phyloP scores from a whole-genome alignment of 2,113 vertebrate genomes.

The Agapornis roseicollis region DNA sequence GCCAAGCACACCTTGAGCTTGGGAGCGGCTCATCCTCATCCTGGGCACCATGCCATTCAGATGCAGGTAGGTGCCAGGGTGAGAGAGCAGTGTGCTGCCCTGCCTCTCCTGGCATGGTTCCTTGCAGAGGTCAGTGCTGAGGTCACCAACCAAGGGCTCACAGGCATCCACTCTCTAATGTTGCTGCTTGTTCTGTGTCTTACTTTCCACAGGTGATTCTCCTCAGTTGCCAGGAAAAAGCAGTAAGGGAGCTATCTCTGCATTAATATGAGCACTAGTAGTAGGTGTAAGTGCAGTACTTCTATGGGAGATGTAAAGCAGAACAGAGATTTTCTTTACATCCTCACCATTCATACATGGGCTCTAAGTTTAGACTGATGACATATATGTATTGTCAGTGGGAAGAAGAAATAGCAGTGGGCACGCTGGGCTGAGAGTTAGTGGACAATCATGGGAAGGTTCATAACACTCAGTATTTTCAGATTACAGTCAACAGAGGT shows the following conservation, averaged over 20 bases:
- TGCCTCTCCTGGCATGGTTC: not conserved
- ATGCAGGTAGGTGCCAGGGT: not conserved
- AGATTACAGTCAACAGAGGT: not conserved
- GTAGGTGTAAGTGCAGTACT: not conserved
- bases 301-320: not conserved
- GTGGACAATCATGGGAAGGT: not conserved
- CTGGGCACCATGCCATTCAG: not conserved
- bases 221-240: not conserved
- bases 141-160: fast-evolving
- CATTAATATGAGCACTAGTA: fast-evolving
- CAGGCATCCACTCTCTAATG: fast-evolving
- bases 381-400: fast-evolving
- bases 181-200: not conserved
- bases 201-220: not conserved
- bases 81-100: not conserved
- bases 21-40: not conserved
- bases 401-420: not conserved
- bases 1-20: fast-evolving
- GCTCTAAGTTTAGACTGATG: not conserved
- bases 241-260: not conserved
- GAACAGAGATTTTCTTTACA: not conserved
- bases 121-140: fast-evolving
- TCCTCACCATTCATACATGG: not conserved
- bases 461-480: not conserved
- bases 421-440: not conserved